Conservation (phyloP, 2,797 vertebrate genomes). For the Aplochiton taeniatus region DNA sequence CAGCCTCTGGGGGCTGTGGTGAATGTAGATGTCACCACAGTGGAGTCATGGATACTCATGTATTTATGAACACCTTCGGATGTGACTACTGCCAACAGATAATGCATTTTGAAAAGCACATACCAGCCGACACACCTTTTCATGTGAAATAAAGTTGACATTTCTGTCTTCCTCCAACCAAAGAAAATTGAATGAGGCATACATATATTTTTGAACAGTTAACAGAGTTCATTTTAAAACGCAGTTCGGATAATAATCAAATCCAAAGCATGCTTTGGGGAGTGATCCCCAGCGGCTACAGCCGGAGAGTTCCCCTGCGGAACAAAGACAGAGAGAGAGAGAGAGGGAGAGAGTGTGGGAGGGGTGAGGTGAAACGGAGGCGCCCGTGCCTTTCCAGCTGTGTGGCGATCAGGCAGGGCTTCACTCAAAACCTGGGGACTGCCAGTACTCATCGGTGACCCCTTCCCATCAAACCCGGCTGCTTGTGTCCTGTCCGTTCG, state of each 20-base stretch:
- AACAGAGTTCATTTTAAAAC: too few species aligned
- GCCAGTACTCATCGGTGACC: slow-evolving; percentile 57
- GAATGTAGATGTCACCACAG: not conserved
- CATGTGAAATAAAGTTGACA: too few species aligned
- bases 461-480: slow-evolving; percentile 69
- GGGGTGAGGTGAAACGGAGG: slow-evolving; percentile 38
- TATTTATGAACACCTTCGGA: not conserved
- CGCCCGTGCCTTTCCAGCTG: slow-evolving; percentile 56
- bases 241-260: too few species aligned
- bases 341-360: slow-evolving; percentile 4
- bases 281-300: too few species aligned
- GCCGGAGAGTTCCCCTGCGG: too few species aligned
- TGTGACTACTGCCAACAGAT: not conserved
- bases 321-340: too few species aligned
- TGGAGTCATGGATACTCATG: not conserved
- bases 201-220: too few species aligned
- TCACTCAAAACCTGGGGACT: slow-evolving; percentile 46
- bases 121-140: too few species aligned
- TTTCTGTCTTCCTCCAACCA: too few species aligned
- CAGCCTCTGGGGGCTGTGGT: not conserved
- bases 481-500: slow-evolving; percentile 70
- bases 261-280: too few species aligned
- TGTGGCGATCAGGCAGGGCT: slow-evolving; percentile 60
- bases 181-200: too few species aligned
- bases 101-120: too few species aligned